Evolutionary conservation across 2,113 vertebrate species (phyloP).

Genomic region (Phrynocephalus versicolor): DNA sequence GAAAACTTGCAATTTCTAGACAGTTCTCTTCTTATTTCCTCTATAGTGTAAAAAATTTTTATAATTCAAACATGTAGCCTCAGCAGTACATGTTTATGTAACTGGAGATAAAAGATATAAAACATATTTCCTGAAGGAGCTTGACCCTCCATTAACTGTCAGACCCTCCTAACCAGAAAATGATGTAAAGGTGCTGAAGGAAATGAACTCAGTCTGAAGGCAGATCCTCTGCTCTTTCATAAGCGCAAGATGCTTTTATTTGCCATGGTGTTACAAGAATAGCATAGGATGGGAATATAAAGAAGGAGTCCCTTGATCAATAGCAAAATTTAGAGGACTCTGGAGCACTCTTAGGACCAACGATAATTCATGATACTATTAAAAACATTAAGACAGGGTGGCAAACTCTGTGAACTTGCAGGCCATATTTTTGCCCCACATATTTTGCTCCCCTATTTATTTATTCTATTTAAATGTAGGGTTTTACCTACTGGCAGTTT

Average conservation of each 20-base stretch:
- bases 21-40: constrained; percentile 36
- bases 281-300: constrained; percentile 50
- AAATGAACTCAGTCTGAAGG: constrained; percentile 58
- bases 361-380: no score
- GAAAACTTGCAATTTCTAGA: constrained; percentile 59
- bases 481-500: no score
- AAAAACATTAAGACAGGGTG: no score
- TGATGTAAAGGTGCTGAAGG: constrained; percentile 54
- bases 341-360: no score
- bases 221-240: constrained; percentile 54
- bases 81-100: constrained; percentile 55
- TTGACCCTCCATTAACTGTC: constrained; percentile 64
- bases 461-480: no score
- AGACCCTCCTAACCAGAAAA: constrained; percentile 56
- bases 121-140: constrained; percentile 58
- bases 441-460: no score
- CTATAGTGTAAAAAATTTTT: constrained; percentile 49
- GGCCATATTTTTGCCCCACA: no score
- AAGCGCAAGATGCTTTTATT: constrained; percentile 48
- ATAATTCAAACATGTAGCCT: constrained; percentile 53
- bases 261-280: constrained; percentile 57
- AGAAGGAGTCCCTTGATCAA: constrained; percentile 27
- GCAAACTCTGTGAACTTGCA: no score
- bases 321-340: not conserved
- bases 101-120: constrained; percentile 34